Conservation (phyloP, 1,140 invertebrate genomes). For the Cyclargus thomasi region DNA sequence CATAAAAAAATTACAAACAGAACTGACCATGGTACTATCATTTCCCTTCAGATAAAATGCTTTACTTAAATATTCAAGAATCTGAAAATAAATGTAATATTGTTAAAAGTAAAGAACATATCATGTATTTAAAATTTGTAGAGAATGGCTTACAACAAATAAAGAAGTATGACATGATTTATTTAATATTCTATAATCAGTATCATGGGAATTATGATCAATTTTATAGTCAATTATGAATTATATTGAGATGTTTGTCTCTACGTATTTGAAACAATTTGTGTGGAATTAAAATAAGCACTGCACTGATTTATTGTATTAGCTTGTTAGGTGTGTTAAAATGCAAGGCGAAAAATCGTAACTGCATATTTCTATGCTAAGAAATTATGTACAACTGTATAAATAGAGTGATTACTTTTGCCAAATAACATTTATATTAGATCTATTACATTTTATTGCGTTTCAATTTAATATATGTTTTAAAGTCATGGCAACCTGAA, state of each 20-base stretch:
- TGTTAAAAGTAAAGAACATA: slow-evolving; percentile 11
- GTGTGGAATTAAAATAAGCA: not conserved
- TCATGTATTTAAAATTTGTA: not conserved
- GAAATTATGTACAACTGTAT: not conserved
- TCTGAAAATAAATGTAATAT: slow-evolving; percentile 57
- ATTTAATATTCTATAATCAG: too few relatives aligned
- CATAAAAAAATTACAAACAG: slow-evolving; percentile 23
- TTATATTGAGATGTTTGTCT: too few relatives aligned
- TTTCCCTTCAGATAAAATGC: slow-evolving; percentile 47
- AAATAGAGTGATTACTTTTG: not conserved
- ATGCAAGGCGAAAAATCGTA: not conserved
- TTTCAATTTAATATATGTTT: too few relatives aligned
- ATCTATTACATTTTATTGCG: too few relatives aligned
- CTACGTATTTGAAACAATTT: not conserved
- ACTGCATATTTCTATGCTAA: too few relatives aligned
- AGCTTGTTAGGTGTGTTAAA: too few relatives aligned
- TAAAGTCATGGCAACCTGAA: too few relatives aligned
- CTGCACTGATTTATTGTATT: too few relatives aligned
- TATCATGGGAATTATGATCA: too few relatives aligned
- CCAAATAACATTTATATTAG: not conserved
- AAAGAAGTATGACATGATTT: too few relatives aligned
- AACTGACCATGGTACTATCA: slow-evolving; percentile 60
- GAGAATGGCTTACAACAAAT: too few relatives aligned
- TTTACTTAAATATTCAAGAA: slow-evolving; percentile 62
- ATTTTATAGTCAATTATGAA: too few relatives aligned